Evolutionary conservation across 2,888 invertebrate species (phyloP).

Genomic region (Microctonus brassicae): DNA sequence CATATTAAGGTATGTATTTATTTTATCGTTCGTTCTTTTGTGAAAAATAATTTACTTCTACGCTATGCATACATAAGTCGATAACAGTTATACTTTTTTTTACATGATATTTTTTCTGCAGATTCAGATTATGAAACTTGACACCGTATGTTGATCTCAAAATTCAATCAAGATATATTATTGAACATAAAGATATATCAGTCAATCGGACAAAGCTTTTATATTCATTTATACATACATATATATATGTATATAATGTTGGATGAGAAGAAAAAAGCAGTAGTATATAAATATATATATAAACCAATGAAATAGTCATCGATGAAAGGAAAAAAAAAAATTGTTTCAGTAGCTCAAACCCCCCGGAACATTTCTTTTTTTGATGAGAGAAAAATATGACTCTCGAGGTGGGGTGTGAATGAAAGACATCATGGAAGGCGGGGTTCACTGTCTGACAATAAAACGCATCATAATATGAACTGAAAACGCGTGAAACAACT

Average conservation of each 20-base stretch:
- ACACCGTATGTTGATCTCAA: neutral
- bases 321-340: neutral
- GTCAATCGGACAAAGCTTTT: neutral
- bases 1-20: conserved; percentile 2
- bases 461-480: neutral
- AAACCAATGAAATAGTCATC: conserved; percentile 22
- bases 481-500: conserved; percentile 43
- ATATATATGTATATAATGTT: neutral
- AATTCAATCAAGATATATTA: neutral
- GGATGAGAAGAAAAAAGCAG: neutral
- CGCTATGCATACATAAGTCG: neutral
- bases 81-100: conserved; percentile 3
- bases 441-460: conserved; percentile 17
- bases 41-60: neutral
- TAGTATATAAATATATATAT: neutral
- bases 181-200: neutral
- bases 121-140: conserved; percentile 7
- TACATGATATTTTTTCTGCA: neutral
- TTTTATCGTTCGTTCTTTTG: conserved; percentile 8
- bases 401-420: neutral
- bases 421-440: conserved; percentile 16
- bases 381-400: neutral
- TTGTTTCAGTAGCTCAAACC: neutral
- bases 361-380: neutral
- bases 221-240: neutral